Evolutionary conservation across 2,888 invertebrate genomes (phyloP).

Genomic region (Acanthopleura granulata): DNA sequence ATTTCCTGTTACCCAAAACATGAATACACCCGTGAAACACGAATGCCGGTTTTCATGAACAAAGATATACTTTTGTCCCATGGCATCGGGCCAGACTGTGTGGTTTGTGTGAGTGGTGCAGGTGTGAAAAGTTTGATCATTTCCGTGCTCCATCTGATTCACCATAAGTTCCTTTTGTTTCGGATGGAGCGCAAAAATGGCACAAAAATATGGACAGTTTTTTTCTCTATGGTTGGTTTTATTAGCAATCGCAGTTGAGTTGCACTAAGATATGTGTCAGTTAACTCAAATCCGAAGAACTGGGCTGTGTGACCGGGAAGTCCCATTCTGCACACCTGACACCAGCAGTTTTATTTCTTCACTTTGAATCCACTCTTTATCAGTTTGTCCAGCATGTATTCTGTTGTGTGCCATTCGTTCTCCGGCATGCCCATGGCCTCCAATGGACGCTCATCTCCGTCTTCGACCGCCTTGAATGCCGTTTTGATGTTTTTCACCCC

Average conservation of each 20-base stretch:
- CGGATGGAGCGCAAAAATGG: neutral
- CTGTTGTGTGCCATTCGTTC: conserved; percentile 55
- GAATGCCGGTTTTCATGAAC: no score
- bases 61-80: no score
- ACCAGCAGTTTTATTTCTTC: neutral
- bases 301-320: neutral
- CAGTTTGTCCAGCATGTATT: conserved; percentile 45
- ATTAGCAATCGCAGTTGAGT: neutral
- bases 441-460: conserved; percentile 55
- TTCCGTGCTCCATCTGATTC: no score
- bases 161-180: no score
- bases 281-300: no score
- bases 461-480: conserved; percentile 46
- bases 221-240: no score
- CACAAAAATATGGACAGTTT: conserved; percentile 10
- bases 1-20: no score
- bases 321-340: neutral
- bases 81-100: no score
- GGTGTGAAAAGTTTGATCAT: no score
- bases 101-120: no score
- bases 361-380: conserved; percentile 46
- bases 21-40: no score
- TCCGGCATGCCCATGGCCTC: conserved; percentile 57
- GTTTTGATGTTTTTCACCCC: conserved; percentile 46
- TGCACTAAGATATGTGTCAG: conserved; percentile 3